Conservation (phyloP, 2,113 vertebrate genomes). For the Gopherus evgoodei region DNA sequence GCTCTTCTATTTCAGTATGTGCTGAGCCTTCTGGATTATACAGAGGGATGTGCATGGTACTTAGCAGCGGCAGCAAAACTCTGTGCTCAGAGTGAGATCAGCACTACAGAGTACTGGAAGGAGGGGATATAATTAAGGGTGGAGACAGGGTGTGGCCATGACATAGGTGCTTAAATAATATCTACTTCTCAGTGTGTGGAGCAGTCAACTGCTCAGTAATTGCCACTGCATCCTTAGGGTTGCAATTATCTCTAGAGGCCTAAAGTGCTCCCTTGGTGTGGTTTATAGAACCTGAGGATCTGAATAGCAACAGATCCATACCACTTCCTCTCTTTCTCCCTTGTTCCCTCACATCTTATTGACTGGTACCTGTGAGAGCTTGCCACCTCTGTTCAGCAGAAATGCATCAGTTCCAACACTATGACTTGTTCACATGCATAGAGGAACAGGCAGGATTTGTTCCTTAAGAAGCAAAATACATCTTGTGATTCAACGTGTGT, state of each 20-base stretch:
- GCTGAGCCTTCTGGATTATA: accelerated
- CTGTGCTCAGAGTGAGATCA: neutral
- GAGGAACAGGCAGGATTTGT: neutral
- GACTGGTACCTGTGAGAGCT: neutral
- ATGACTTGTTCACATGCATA: neutral
- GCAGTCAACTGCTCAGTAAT: neutral
- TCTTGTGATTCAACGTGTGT: neutral
- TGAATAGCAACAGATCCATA: neutral
- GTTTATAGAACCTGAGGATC: neutral
- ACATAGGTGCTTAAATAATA: neutral
- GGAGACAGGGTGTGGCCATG: neutral
- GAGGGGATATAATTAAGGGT: neutral
- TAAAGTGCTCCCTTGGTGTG: neutral
- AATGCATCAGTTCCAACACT: neutral
- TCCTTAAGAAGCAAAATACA: neutral
- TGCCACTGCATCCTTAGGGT: neutral
- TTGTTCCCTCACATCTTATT: neutral
- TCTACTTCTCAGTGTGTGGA: accelerated
- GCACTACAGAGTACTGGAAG: accelerated
- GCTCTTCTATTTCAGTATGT: neutral
- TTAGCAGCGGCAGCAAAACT: neutral
- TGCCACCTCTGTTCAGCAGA: neutral
- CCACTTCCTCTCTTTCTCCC: neutral
- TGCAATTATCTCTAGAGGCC: neutral
- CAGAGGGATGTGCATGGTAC: neutral